Percentiles rank a stretch among this genome's conserved stretches.
Evolutionary conservation across 2,888 invertebrate genomes (phyloP).

Genomic region (Andrena bicolor): DNA sequence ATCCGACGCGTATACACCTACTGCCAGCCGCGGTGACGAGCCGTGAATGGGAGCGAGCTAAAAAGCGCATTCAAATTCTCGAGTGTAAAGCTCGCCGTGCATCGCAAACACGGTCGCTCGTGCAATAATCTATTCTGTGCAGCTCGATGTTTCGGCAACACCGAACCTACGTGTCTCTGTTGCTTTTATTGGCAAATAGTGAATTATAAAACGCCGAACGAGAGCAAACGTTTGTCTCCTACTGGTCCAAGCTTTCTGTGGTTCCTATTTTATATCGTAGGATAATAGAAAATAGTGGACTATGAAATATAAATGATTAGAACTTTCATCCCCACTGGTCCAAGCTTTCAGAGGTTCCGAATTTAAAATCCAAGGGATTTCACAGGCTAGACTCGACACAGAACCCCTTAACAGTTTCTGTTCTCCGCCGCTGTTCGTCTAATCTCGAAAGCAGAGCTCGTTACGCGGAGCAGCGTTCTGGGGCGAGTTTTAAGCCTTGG

Average conservation of each 20-base stretch:
- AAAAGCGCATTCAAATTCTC: conserved; percentile 27
- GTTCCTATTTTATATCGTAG: too few relatives aligned
- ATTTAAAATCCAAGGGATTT: neutral
- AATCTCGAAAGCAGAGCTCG: neutral
- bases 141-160: neutral
- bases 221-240: too few relatives aligned
- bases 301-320: too few relatives aligned
- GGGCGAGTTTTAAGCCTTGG: neutral
- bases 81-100: neutral
- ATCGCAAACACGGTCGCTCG: neutral
- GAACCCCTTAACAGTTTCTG: neutral
- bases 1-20: neutral
- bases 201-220: too few relatives aligned
- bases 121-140: neutral
- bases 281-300: too few relatives aligned
- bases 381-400: neutral
- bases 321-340: too few relatives aligned
- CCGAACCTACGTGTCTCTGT: neutral
- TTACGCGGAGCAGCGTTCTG: conserved; percentile 4
- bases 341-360: neutral
- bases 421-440: neutral
- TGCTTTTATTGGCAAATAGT: neutral
- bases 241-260: too few relatives aligned
- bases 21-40: neutral
- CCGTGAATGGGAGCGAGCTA: conserved; percentile 24